Conservation (phyloP, 2,888 invertebrate species). For the Hyppa rectilinea region DNA sequence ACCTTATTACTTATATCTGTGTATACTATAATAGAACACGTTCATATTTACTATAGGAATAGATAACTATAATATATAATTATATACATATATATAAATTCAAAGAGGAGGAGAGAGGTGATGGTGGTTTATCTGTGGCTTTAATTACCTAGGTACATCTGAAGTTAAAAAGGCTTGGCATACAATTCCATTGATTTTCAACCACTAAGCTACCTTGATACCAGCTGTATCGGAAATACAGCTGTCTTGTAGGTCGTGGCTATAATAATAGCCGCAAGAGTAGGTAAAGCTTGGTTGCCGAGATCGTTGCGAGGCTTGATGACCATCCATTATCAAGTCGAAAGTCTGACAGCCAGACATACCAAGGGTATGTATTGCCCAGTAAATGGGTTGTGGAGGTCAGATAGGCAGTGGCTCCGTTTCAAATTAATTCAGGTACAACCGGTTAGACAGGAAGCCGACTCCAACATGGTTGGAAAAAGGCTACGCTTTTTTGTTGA, state of each 20-base stretch:
- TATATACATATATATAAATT: too few species aligned
- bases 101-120: too few species aligned
- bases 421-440: neutral
- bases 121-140: neutral
- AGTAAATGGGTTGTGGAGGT: neutral
- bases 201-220: neutral
- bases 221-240: constrained; percentile 3
- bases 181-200: neutral
- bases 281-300: neutral
- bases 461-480: neutral
- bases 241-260: neutral
- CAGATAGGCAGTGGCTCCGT: neutral
- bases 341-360: neutral
- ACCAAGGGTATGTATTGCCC: neutral
- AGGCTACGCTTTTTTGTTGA: too few species aligned
- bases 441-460: neutral
- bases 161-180: too few species aligned
- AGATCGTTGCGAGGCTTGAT: neutral
- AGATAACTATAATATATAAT: too few species aligned
- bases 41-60: too few species aligned
- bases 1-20: too few species aligned
- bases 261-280: neutral
- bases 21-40: too few species aligned
- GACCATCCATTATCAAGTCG: neutral
- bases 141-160: too few species aligned